Evolutionary conservation across 2,113 vertebrate genomes (phyloP).

Genomic region (Dasypus novemcinctus): DNA sequence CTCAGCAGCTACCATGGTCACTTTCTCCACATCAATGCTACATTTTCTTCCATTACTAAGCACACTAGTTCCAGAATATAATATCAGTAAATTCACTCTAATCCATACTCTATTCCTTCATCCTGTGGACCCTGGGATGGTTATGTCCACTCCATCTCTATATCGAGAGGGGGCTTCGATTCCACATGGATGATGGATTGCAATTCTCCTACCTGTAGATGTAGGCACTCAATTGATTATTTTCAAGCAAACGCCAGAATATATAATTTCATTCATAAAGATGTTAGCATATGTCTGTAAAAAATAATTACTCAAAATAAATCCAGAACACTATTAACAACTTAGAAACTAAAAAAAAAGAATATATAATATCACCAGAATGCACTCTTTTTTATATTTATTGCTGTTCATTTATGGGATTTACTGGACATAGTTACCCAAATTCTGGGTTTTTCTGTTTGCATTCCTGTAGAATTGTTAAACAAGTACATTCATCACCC

Average conservation of each 20-base stretch:
- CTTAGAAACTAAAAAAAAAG: background rate
- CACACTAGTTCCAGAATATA: too few species aligned
- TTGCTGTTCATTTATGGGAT: background rate
- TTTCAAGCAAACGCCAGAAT: conserved; percentile 12
- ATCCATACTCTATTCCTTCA: too few species aligned
- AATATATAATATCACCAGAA: background rate
- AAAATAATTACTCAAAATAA: background rate
- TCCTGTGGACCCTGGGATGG: too few species aligned
- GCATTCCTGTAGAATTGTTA: background rate
- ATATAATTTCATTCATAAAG: background rate
- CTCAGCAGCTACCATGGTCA: too few species aligned
- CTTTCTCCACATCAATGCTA: too few species aligned
- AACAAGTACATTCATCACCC: background rate
- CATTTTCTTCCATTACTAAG: too few species aligned
- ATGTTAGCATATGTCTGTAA: background rate
- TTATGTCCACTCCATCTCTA: too few species aligned
- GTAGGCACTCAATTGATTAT: background rate
- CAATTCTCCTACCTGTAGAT: too few species aligned
- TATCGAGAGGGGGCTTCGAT: too few species aligned
- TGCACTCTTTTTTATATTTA: background rate
- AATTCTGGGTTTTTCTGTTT: background rate
- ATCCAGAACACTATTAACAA: background rate
- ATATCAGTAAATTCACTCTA: too few species aligned
- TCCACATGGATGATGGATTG: too few species aligned
- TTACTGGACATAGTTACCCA: background rate